phyloP scores from a whole-genome alignment of 2,888 invertebrate genomes.

The Seira sanloemensis region DNA sequence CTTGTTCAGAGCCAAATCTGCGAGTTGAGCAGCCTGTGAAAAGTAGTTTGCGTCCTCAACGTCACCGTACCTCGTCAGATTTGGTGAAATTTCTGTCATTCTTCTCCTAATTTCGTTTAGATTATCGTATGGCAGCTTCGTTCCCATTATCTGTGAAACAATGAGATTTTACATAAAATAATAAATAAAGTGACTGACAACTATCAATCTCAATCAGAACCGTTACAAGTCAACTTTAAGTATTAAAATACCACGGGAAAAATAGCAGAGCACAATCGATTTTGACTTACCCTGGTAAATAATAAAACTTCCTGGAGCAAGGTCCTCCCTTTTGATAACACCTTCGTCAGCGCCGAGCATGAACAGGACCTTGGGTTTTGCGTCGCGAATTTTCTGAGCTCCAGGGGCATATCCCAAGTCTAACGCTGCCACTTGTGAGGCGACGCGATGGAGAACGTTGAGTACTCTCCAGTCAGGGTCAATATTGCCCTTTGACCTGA shows the following conservation, averaged over 20 bases:
- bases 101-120: slow-evolving; percentile 88
- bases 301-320: slow-evolving; percentile 89
- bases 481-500: slow-evolving; percentile 74
- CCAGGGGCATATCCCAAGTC: slow-evolving; percentile 95
- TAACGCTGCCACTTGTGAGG: slow-evolving; percentile 94
- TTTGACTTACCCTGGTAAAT: slow-evolving; percentile 90
- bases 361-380: slow-evolving; percentile 86
- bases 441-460: slow-evolving; percentile 95
- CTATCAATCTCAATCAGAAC: too few relatives aligned
- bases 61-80: slow-evolving; percentile 89
- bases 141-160: slow-evolving; percentile 79
- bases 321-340: slow-evolving; percentile 84
- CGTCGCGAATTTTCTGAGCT: slow-evolving; percentile 79
- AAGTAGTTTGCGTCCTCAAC: slow-evolving; percentile 91
- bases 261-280: too few relatives aligned
- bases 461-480: slow-evolving; percentile 85
- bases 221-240: too few relatives aligned
- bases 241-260: too few relatives aligned
- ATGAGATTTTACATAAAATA: not conserved
- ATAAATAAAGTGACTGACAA: too few relatives aligned
- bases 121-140: slow-evolving; percentile 89
- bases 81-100: slow-evolving; percentile 91
- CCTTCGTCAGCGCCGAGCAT: slow-evolving; percentile 96
- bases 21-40: slow-evolving; percentile 86
- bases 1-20: slow-evolving; percentile 77